Percentiles rank a stretch among this genome's conserved stretches.
phyloP scores from a whole-genome alignment of 2,888 invertebrate species.

The Lithophane ornitopus region DNA sequence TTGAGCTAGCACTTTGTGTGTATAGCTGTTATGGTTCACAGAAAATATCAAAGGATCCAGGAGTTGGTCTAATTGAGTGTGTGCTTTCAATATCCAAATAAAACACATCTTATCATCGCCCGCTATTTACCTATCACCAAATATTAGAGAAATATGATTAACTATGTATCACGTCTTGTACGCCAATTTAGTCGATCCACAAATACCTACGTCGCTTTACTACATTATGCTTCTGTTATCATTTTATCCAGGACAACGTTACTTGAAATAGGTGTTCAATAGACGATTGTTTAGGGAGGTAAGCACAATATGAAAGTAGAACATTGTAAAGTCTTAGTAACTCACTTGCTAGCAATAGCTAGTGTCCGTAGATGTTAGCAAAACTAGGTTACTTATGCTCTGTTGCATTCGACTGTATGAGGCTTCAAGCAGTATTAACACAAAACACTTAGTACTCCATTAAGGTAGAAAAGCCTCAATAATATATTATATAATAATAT shows the following conservation, averaged over 20 bases:
- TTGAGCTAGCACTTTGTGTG: not conserved
- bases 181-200: not conserved
- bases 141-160: not conserved
- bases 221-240: not conserved
- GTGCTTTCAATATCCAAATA: not conserved
- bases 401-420: conserved; percentile 40
- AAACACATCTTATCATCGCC: not conserved
- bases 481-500: not conserved
- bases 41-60: not conserved
- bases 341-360: not conserved
- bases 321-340: not conserved
- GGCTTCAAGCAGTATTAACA: conserved; percentile 49
- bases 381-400: conserved; percentile 34
- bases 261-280: not conserved
- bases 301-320: not conserved
- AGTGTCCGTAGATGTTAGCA: conserved; percentile 1
- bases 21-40: not conserved
- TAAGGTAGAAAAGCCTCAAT: conserved; percentile 11
- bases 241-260: too few relatives aligned
- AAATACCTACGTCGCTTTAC: not conserved
- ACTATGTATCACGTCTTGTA: not conserved
- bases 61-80: not conserved
- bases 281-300: not conserved
- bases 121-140: not conserved
- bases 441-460: conserved; percentile 44